Evolutionary conservation across 1,140 invertebrate species (phyloP).

Genomic region (Eciton burchellii): DNA sequence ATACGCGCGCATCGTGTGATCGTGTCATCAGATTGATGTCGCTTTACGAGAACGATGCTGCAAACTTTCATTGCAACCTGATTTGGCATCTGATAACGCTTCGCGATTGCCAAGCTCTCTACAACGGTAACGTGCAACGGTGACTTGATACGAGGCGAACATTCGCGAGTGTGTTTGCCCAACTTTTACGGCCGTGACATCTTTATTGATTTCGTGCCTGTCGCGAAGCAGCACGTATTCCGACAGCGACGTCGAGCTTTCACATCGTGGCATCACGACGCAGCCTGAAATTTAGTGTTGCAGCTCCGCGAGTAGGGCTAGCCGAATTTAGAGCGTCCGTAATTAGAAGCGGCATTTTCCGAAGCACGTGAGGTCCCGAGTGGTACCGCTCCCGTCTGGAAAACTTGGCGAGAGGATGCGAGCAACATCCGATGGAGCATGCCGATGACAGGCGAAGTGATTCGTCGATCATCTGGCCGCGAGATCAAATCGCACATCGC

Average conservation of each 20-base stretch:
- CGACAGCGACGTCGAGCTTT: neutral
- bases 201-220: slow-evolving; percentile 15
- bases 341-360: slow-evolving; percentile 49
- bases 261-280: neutral
- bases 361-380: slow-evolving; percentile 11
- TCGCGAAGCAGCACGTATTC: too few relatives aligned
- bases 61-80: too few relatives aligned
- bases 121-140: neutral
- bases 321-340: slow-evolving; percentile 42
- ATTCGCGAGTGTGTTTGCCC: neutral
- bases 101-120: neutral
- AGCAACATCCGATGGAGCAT: slow-evolving; percentile 27
- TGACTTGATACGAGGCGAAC: neutral
- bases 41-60: too few relatives aligned
- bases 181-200: neutral
- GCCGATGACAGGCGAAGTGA: slow-evolving; percentile 20
- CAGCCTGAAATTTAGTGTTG: neutral
- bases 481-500: too few relatives aligned
- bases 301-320: slow-evolving; percentile 18
- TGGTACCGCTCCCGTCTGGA: slow-evolving; percentile 35
- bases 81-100: too few relatives aligned
- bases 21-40: too few relatives aligned
- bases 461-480: neutral
- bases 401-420: neutral
- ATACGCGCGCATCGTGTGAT: too few relatives aligned